Base-by-base conservation (phyloP, 53 echinoderm and acorn worm species). In the Henricia sp. region DNA sequence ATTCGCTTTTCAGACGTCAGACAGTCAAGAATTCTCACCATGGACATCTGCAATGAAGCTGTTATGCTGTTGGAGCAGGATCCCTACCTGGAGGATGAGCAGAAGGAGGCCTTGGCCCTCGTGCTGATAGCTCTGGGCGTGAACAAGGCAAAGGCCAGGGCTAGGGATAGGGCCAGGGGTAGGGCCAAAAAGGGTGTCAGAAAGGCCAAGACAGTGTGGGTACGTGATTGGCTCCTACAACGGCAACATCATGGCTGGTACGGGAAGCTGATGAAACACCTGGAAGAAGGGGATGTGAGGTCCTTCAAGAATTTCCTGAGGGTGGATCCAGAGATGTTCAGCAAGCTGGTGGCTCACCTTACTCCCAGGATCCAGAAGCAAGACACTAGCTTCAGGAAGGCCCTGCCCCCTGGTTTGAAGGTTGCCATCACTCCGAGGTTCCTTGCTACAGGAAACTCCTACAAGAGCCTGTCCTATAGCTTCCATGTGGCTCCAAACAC, bases 251-350 rank as follows among this genome's bases (percentile, higher is more conserved):
- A 9, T 48, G 48, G 48, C 48, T n/a, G n/a, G n/a, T n/a, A n/a
- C n/a, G n/a, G n/a, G n/a, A n/a, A n/a, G n/a, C n/a, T 48, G 48
- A 48, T 48, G 48, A 48, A 48, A 48, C 48, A 48, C 48, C 48
- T 48, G 16, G 48, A 48, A 48, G 48, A 16, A 10, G 48, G 48
- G 48, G 16, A 16, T 48, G 9, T 48, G 48, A 48, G 48, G 48
- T 48, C 48, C 48, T 48, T 48, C 48, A 48, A 48, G 48, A 16
- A 16, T 9, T 9, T 48, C 48, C 48, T 48, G 48, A 48, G 48
- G 48, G 48, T 48, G 48, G 48, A 48, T 48, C 48, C 48, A 48
- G 48, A 48, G 48, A 48, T 48, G 48, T 9, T 48, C 48, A 48
- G 48, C 9, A 48, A 48, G 48, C 48, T 48, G 48, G 48, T 48